Evolutionary conservation across 2,888 invertebrate genomes (phyloP), one percentile per base, ranked within the genome.

Genomic region (Melanchra persicariae): DNA sequence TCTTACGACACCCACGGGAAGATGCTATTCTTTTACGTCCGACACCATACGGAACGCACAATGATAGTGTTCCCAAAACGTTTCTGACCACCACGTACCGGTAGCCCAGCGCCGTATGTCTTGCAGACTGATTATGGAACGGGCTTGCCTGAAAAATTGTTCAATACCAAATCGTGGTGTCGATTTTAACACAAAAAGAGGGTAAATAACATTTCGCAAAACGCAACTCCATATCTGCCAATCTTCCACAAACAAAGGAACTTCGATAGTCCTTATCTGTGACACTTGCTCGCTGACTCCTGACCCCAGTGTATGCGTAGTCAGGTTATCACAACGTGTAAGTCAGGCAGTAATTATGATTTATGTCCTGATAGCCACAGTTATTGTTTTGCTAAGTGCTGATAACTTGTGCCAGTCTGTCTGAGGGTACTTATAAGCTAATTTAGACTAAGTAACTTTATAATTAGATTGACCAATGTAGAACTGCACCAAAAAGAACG

Each of bases 251-350:
- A 60, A 79, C 80, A 83, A 79, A 79, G 80, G 74, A 83, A 66
- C 62, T 17, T 47, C 30, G 49, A 40, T 78, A 60, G 37, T n/a
- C n/a, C 59, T 30, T 79, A 79, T 83, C 78, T n/a, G 0, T 43
- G 59, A 59, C 62, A 54, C 30, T 34, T 72, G 74, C 70, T 49
- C 26, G 10, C n/a, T 67, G 70, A 64, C 72, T 43, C 58, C 30
- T 70, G 83, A 80, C 77, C 76, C n/a, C 9, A 51, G 51, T 40
- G 49, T 74, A 71, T 69, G 76, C 88, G 88, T 70, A 86, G 86
- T 86, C 85, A 72, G 88, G 88, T 89, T 87, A 89, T 86, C 88
- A 5, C 0, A 47, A 49, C 76, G 73, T 79, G 81, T 70, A 74
- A 79, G 68, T 83, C 67, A 71, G 65, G 58, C 60, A 19, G 52